These are phyloP conservation scores for Eupsittula cactorum DNA, from an alignment of 2,113 vertebrate species.

Conservation along the genomic window DNA sequence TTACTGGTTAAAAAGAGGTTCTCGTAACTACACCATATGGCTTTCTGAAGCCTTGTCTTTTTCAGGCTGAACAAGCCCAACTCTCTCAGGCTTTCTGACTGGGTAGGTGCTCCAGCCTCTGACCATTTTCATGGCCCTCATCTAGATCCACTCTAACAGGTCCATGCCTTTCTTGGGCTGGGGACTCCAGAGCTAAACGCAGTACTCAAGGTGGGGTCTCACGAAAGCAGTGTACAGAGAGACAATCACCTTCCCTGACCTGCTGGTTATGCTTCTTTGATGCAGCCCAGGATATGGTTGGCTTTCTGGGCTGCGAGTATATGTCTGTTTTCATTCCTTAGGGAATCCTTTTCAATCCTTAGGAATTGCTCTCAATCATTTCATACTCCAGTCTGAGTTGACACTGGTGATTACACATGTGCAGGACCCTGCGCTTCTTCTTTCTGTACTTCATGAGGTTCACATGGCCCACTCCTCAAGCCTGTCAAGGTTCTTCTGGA, in stretches of 20 bases:
- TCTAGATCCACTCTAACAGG: not conserved
- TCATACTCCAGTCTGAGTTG: not conserved
- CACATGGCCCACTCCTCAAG: not conserved
- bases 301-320: fast-evolving
- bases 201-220: not conserved
- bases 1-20: not conserved
- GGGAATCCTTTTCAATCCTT: no score
- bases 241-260: not conserved
- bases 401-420: not conserved
- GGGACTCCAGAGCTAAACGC: fast-evolving
- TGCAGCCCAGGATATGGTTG: fast-evolving
- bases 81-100: not conserved
- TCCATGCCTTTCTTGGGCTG: not conserved
- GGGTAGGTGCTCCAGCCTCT: not conserved
- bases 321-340: not conserved
- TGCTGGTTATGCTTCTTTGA: not conserved
- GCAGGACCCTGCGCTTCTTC: not conserved
- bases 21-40: not conserved
- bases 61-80: not conserved
- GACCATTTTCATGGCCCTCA: not conserved
- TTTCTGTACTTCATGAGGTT: not conserved
- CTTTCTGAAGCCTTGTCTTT: fast-evolving
- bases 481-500: not conserved
- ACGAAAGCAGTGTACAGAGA: not conserved
- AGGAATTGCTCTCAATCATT: not conserved